Base-by-base conservation (phyloP, 1,140 invertebrate species). In the Teleopsis dalmanni region DNA sequence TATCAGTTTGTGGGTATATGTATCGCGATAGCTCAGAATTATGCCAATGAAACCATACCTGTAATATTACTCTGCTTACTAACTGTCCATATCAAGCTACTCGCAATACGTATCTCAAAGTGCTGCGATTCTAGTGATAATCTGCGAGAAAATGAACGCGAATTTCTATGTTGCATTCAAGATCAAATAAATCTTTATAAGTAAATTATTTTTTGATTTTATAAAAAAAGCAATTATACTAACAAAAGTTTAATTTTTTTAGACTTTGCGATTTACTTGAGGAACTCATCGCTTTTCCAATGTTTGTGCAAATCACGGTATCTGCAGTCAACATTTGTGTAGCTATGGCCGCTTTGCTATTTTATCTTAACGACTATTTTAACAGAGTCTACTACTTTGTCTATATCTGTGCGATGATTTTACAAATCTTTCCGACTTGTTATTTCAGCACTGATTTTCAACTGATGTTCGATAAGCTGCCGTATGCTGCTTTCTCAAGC, bases 371-470 rank as follows among this genome's bases (percentile, higher is more conserved):
- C 2, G 55, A 54, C 2, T 55, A 57, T 0, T 52, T 59, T 40
- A 36, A 52, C 2, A 34, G 50, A 0, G 35, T 52, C 9, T 65
- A 67, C 21, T 43, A 59, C 7, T 23, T 56, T 1, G 49, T 57
- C 8, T 67, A 64, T 47, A 49, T 53, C 1, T 3, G 64, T 16
- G 51, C 50, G 9, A 53, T 67, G 49, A 44, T 54, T 0, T 21
- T 67, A 1, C 36, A 67, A 41, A 59, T 67, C 11, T 62, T 62
- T 38, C 57, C 60, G 5, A 57, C 48, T 16, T 67, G 64, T 29
- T 67, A 59, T 26, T 67, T 54, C 36, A 64, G 64, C 31, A 67
- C 57, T 0, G 54, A 62, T 25, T 55, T 52, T 19, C 56, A 60
- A 23, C 31, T 54, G 7, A 56, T 53, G 51, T 60, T 64, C 0